Conservation (phyloP, 2,113 vertebrate genomes). For the Prinia subflava region DNA sequence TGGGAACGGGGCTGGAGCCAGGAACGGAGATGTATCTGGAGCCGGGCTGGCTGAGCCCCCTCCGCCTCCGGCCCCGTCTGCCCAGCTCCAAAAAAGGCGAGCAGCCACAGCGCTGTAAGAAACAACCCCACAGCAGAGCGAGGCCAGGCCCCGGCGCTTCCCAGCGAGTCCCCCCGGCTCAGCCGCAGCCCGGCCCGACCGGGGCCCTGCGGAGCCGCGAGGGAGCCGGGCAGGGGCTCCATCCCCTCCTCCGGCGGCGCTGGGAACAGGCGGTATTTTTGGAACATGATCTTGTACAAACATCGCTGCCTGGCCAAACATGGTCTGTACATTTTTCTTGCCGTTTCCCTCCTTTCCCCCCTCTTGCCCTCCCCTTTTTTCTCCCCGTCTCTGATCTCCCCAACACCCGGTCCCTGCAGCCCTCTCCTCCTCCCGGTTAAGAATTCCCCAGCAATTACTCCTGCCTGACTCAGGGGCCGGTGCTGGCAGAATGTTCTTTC, state of each 20-base stretch:
- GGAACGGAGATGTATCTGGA: too few species aligned
- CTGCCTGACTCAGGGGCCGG: background rate
- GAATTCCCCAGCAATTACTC: slow-evolving; percentile 60
- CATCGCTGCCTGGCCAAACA: slow-evolving; percentile 54
- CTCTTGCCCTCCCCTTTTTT: background rate
- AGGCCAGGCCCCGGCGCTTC: fast-evolving
- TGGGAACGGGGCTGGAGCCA: background rate
- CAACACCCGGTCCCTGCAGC: background rate
- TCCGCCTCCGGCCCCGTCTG: background rate
- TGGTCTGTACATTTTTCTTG: slow-evolving; percentile 33
- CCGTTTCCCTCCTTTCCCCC: background rate
- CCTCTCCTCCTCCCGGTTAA: background rate
- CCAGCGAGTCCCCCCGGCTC: background rate
- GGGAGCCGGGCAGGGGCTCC: background rate
- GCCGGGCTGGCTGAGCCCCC: background rate
- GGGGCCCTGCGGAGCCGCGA: background rate
- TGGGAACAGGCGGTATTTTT: slow-evolving; percentile 61
- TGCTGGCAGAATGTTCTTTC: background rate
- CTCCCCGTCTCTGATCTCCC: background rate
- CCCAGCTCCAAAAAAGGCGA: slow-evolving; percentile 43
- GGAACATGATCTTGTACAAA: slow-evolving; percentile 59
- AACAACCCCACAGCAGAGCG: fast-evolving
- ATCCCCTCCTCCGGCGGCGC: background rate
- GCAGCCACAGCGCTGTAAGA: background rate
- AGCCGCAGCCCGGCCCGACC: background rate